Evolutionary conservation across 2,797 vertebrate genomes (phyloP), one percentile per base, ranked within the genome.

Genomic region (Phaenicophaeus curvirostris): DNA sequence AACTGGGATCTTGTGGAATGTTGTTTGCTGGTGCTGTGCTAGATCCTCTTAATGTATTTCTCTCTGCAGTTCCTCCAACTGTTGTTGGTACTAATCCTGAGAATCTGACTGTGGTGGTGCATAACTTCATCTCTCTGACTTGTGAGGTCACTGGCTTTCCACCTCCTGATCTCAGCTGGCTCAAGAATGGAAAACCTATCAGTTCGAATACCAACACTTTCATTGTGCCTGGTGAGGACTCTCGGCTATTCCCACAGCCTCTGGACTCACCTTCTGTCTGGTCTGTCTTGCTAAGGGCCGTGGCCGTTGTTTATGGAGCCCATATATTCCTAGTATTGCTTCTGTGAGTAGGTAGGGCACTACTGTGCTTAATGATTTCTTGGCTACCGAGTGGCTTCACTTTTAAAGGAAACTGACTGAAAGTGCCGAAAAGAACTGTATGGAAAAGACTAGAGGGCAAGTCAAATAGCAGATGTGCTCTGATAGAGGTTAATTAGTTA

Each of bases 121-220:
- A 99, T 97, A 99, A 99, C 97, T 99, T 99, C 95, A 98, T 99
- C 90, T 98, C 99, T 79, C 95, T 99, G 95, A 98, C 97, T 54
- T 99, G 99, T 95, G 99, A 99, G 90, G 98, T 99, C 63, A 98
- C 96, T 10, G 99, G 99, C 55, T 98, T 99, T 90, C 99, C 99
- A 33, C 98, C 98, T 87, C 99, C 99, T 85, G 98, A 98, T 61
- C 97, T 99, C 93, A 99, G 97, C 93, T 99, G 99, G 99, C 97
- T 99, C 58, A 99, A 98, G 95, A 98, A 99, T 82, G 98, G 98
- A 41, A 98, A 98, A 67, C 96, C 93, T 93, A 77, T 99, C 85
- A 98, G 95, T 82, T 97, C 96, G 27, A 98, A 98, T 96, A 92
- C 97, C 81, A 98, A 99, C 59, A 94, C 97, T 54, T 98, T 99